These are phyloP conservation scores for Sandelia bainsii DNA, from an alignment of 2,797 vertebrate genomes.

Conservation along the genomic window DNA sequence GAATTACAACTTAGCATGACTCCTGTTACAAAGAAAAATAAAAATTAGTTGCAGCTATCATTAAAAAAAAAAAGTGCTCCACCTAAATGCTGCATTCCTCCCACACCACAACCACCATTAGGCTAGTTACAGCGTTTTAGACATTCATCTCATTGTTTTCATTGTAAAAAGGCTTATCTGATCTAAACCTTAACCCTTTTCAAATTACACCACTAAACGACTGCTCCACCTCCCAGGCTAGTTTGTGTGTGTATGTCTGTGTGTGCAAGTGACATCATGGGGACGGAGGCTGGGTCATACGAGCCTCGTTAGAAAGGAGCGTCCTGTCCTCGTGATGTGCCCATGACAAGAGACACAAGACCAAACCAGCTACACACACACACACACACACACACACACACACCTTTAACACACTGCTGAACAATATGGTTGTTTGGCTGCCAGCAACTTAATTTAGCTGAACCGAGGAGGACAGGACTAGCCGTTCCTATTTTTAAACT, in stretches of 20 bases:
- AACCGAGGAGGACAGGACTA: slow-evolving; percentile 25
- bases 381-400: slow-evolving; percentile 25
- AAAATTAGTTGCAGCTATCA: slow-evolving; percentile 43
- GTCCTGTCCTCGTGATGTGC: slow-evolving; percentile 27
- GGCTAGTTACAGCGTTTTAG: slow-evolving; percentile 56
- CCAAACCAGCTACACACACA: slow-evolving; percentile 34
- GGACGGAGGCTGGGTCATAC: slow-evolving; percentile 13
- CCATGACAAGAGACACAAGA: slow-evolving; percentile 44
- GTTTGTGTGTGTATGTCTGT: slow-evolving; percentile 13
- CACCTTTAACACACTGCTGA: slow-evolving; percentile 20
- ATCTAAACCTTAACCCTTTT: slow-evolving; percentile 54
- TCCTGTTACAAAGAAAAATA: slow-evolving; percentile 62
- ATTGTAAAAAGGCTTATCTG: slow-evolving; percentile 72
- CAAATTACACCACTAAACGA: slow-evolving; percentile 51
- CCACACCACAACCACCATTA: slow-evolving; percentile 49
- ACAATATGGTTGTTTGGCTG: slow-evolving; percentile 37
- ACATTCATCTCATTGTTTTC: slow-evolving; percentile 67
- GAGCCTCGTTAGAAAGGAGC: slow-evolving; percentile 26
- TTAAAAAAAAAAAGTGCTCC: slow-evolving; percentile 50
- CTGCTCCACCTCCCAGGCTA: slow-evolving; percentile 39
- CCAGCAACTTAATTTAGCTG: slow-evolving; percentile 20
- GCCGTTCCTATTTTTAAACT: slow-evolving; percentile 13
- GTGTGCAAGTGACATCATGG: background rate
- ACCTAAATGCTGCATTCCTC: slow-evolving; percentile 68
- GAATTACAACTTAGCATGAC: slow-evolving; percentile 54